These are phyloP conservation scores for Synergus umbraculus DNA, from an alignment of 2,888 invertebrate genomes.

Conservation along the genomic window DNA sequence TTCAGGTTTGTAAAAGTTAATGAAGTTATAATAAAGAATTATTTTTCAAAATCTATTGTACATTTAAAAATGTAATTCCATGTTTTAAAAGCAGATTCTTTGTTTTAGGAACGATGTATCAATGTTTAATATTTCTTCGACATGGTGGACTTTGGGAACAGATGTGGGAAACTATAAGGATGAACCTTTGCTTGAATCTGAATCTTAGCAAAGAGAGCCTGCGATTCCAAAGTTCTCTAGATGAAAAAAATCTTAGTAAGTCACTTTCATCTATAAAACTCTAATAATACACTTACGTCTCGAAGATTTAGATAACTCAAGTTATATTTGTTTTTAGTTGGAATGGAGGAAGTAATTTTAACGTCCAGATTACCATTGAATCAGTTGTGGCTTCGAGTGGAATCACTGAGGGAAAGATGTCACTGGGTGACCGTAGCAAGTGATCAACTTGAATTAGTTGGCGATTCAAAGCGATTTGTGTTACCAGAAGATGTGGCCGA, in stretches of 20 bases:
- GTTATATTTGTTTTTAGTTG: conserved; percentile 69
- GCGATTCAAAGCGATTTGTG: conserved; percentile 84
- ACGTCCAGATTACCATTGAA: conserved; percentile 84
- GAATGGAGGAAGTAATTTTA: conserved; percentile 82
- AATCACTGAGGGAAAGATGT: conserved; percentile 85
- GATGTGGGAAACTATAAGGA: conserved; percentile 85
- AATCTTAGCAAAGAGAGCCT: conserved; percentile 62
- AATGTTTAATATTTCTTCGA: conserved; percentile 81
- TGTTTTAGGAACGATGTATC: conserved; percentile 76
- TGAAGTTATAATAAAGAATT: neutral
- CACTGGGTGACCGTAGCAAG: conserved; percentile 83
- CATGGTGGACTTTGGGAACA: conserved; percentile 88
- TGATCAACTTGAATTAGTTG: conserved; percentile 77
- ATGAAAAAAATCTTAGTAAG: conserved; percentile 78
- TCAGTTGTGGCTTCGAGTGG: conserved; percentile 87
- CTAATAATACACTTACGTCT: neutral
- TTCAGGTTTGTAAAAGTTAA: conserved; percentile 60
- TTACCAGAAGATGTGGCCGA: conserved; percentile 83
- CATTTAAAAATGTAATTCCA: neutral
- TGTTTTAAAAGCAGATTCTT: neutral
- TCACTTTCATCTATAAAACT: neutral
- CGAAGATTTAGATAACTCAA: conserved; percentile 1
- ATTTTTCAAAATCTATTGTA: neutral
- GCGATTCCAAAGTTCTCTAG: conserved; percentile 68
- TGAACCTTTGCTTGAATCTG: conserved; percentile 84